These are phyloP conservation scores for Astropecten irregularis DNA, from an alignment of 53 echinoderm and acorn worm species.

Conservation along the genomic window DNA sequence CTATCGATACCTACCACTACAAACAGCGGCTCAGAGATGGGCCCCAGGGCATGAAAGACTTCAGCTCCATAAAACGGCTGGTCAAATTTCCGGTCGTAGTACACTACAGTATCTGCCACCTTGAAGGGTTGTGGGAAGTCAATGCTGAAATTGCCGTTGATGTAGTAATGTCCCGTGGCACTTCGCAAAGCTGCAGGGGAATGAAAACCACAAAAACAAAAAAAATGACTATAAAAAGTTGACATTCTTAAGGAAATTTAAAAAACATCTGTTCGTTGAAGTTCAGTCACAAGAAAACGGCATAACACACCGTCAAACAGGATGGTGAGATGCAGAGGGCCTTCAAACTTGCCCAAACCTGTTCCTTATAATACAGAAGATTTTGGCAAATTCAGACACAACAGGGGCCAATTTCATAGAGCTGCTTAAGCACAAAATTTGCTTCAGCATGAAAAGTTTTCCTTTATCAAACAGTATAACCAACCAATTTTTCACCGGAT, in stretches of 20 bases:
- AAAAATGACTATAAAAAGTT: background rate
- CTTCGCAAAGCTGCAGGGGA: slow-evolving; percentile 76
- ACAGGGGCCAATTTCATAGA: no score
- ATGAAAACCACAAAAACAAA: background rate
- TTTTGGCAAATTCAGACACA: no score
- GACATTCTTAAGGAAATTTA: background rate
- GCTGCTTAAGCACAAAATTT: no score
- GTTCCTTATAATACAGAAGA: no score
- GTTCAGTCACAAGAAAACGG: no score
- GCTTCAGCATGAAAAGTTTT: no score
- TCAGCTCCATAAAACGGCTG: slow-evolving; percentile 62
- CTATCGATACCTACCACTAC: slow-evolving; percentile 78
- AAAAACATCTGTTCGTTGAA: no score
- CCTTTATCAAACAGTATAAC: no score
- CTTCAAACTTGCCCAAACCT: no score
- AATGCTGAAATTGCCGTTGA: slow-evolving; percentile 92
- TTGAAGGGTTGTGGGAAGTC: slow-evolving; percentile 76
- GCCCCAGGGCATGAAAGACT: slow-evolving; percentile 78
- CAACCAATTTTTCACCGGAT: no score
- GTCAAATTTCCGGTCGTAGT: slow-evolving; percentile 71
- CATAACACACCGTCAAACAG: no score
- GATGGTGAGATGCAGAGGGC: no score
- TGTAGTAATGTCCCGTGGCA: slow-evolving; percentile 73
- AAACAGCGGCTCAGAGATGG: slow-evolving; percentile 79
- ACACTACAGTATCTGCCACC: slow-evolving; percentile 74